These are phyloP conservation scores for Drosophila melanica DNA, from an alignment of 1,140 invertebrate genomes.

Conservation along the genomic window DNA sequence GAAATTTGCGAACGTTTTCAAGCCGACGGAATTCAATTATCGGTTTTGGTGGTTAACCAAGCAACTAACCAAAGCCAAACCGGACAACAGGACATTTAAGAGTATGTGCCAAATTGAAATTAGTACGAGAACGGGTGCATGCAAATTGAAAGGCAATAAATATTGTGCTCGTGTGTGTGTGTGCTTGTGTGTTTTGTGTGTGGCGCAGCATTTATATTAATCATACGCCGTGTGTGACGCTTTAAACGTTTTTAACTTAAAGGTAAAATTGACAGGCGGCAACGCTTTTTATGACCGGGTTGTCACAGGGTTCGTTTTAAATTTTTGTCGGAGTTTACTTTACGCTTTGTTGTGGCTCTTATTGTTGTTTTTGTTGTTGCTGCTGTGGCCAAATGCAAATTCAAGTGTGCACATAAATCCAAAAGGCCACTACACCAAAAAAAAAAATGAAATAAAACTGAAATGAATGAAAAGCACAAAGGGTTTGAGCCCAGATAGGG, in stretches of 20 bases:
- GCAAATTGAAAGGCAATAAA: slow-evolving; percentile 13
- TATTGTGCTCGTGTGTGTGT: neutral
- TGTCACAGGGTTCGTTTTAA: neutral
- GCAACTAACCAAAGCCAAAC: slow-evolving; percentile 25
- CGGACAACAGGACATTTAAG: slow-evolving; percentile 10
- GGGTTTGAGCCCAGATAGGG: neutral
- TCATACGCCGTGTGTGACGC: slow-evolving; percentile 49
- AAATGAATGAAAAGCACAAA: slow-evolving; percentile 57
- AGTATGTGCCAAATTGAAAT: neutral
- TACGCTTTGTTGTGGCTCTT: slow-evolving; percentile 37
- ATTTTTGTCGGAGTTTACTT: slow-evolving; percentile 5
- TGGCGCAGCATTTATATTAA: slow-evolving; percentile 49
- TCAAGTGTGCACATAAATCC: slow-evolving; percentile 77
- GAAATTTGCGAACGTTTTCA: neutral
- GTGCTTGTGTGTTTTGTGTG: neutral
- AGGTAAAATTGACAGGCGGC: neutral
- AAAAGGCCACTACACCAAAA: slow-evolving; percentile 61
- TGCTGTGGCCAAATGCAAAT: slow-evolving; percentile 69
- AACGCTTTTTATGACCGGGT: neutral
- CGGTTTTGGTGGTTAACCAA: slow-evolving; percentile 35
- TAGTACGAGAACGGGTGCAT: neutral
- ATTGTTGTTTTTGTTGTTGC: slow-evolving; percentile 29
- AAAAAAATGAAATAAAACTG: neutral
- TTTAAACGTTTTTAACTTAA: slow-evolving; percentile 42
- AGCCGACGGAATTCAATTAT: slow-evolving; percentile 53